Evolutionary conservation across 2,113 vertebrate genomes (phyloP).

Genomic region (Corythornis madagascariensis): DNA sequence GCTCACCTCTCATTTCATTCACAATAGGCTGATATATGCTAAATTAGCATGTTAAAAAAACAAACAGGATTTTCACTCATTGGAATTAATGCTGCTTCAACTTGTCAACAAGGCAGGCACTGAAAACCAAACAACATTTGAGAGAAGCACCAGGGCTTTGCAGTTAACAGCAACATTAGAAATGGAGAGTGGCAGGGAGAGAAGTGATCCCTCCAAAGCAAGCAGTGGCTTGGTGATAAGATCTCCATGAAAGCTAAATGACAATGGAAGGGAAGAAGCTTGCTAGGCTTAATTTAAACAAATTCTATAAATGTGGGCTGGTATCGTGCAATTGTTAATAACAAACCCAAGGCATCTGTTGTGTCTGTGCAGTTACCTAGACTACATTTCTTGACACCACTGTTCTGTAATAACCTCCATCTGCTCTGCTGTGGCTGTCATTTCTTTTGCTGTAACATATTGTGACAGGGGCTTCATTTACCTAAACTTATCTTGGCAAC

Average conservation of each 20-base stretch:
- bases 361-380: constrained; percentile 75
- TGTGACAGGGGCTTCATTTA: constrained; percentile 82
- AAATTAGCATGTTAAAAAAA: background rate
- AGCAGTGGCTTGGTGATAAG: constrained; percentile 44
- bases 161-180: constrained; percentile 42
- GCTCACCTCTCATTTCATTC: background rate
- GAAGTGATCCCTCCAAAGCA: constrained; percentile 34
- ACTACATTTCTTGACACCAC: constrained; percentile 74
- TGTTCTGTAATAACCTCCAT: constrained; percentile 79
- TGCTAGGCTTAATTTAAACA: constrained; percentile 66
- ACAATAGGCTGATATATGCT: background rate
- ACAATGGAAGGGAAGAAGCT: constrained; percentile 66
- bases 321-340: constrained; percentile 74
- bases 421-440: constrained; percentile 77
- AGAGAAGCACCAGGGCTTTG: background rate
- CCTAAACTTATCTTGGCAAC: constrained; percentile 82
- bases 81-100: constrained; percentile 30
- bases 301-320: constrained; percentile 60
- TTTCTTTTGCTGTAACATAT: constrained; percentile 77
- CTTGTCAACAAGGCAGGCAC: background rate
- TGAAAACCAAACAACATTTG: background rate
- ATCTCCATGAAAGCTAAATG: constrained; percentile 44
- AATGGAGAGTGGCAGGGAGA: background rate
- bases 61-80: background rate
- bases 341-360: constrained; percentile 72